phyloP scores from a whole-genome alignment of 2,113 vertebrate species.

The Cariama cristata region DNA sequence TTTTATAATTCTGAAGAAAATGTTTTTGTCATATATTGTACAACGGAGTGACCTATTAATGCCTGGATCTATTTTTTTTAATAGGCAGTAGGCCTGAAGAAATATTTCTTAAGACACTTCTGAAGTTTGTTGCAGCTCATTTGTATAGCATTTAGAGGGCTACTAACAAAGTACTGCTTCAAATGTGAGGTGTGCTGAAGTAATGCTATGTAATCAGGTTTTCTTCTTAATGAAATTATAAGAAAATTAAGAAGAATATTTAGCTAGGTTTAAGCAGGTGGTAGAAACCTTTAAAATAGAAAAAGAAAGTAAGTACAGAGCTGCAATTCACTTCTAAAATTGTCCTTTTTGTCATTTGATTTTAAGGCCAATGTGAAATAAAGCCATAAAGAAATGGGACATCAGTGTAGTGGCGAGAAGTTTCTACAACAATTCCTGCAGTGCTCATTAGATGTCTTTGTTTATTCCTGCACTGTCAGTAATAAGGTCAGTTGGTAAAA shows the following conservation, averaged over 20 bases:
- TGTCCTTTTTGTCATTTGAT: background rate
- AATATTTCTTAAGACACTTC: background rate
- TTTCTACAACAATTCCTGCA: background rate
- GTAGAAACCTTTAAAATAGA: background rate
- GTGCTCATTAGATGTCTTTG: slow-evolving; percentile 2
- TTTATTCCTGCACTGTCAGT: slow-evolving; percentile 1
- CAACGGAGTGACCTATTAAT: background rate
- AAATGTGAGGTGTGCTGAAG: background rate
- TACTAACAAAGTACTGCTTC: background rate
- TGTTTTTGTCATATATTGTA: background rate
- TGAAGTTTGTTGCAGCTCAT: background rate
- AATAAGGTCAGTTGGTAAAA: slow-evolving; percentile 3
- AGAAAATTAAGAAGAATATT: background rate
- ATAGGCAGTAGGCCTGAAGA: background rate
- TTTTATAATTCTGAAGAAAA: background rate
- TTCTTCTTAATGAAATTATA: background rate
- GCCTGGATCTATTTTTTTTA: background rate
- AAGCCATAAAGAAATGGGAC: background rate
- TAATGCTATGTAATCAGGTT: background rate
- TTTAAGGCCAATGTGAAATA: background rate
- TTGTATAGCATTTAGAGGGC: background rate
- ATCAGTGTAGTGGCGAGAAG: background rate
- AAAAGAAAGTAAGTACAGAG: background rate
- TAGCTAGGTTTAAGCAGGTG: background rate
- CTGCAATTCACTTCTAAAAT: background rate